Conservation (phyloP, 2,888 invertebrate genomes). For the Drosophila merina region DNA sequence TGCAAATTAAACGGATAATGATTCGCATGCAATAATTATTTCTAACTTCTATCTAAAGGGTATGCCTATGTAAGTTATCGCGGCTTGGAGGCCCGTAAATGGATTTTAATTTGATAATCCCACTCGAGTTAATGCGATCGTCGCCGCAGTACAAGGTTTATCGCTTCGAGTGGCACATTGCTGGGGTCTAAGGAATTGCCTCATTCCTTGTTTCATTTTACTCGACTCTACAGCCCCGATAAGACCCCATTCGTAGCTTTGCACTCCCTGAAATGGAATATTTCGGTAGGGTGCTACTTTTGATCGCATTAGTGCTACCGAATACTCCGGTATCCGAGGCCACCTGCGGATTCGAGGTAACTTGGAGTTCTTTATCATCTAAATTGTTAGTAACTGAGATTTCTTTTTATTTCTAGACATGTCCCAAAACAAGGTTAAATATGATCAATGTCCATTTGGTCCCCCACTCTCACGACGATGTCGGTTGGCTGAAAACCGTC, state of each 20-base stretch:
- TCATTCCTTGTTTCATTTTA: conserved; percentile 21
- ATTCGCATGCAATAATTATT: neutral
- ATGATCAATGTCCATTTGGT: conserved; percentile 93
- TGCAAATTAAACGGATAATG: neutral
- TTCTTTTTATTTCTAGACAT: conserved; percentile 85
- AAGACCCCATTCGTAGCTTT: conserved; percentile 24
- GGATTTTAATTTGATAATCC: conserved; percentile 43
- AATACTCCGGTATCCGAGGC: conserved; percentile 26
- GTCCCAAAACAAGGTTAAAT: conserved; percentile 86
- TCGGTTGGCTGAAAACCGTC: conserved; percentile 97
- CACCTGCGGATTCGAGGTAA: conserved; percentile 62
- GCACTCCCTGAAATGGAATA: conserved; percentile 28
- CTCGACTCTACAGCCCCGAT: conserved; percentile 16
- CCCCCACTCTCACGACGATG: conserved; percentile 96
- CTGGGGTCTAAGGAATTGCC: conserved; percentile 36
- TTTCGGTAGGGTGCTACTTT: conserved; percentile 14
- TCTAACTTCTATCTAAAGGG: conserved; percentile 5
- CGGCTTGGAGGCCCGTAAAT: conserved; percentile 16
- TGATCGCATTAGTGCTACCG: conserved; percentile 31
- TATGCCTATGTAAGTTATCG: conserved; percentile 23
- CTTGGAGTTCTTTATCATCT: neutral
- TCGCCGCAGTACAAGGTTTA: conserved; percentile 27
- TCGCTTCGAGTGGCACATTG: conserved; percentile 34
- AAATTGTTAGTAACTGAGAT: neutral
- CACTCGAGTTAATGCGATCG: conserved; percentile 26